A percentile compares a stretch with the other conserved stretches of the same genome.
Conservation (phyloP, 2,113 vertebrate genomes). For the Balaeniceps rex region DNA sequence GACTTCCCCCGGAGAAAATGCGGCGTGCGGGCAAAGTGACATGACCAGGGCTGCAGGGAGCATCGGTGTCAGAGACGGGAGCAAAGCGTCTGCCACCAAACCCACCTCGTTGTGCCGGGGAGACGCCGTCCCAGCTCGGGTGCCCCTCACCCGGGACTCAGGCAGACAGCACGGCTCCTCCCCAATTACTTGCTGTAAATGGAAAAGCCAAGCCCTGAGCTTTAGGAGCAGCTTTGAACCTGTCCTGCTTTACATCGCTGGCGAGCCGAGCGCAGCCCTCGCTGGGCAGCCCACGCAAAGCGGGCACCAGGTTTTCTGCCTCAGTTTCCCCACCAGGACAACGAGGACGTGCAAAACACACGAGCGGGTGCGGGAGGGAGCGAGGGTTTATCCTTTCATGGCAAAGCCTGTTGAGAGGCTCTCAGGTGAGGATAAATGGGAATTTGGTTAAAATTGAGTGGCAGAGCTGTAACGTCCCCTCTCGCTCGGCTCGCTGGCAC, state of each 20-base stretch:
- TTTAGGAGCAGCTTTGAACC: neutral
- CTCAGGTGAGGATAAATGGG: neutral
- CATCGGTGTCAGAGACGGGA: fast-evolving
- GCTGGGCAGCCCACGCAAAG: neutral
- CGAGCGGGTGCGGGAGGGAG: fast-evolving
- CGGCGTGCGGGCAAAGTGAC: fast-evolving
- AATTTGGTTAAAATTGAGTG: neutral
- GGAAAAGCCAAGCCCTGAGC: neutral
- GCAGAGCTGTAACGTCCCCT: neutral
- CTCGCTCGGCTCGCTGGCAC: fast-evolving
- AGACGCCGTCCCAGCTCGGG: fast-evolving
- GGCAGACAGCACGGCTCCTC: neutral
- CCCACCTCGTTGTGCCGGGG: neutral
- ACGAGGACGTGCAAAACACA: neutral
- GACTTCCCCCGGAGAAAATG: fast-evolving
- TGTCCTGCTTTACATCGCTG: neutral
- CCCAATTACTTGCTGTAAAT: neutral
- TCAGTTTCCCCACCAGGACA: neutral
- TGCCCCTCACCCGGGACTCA: neutral
- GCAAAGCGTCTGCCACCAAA: neutral
- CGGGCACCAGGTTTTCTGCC: neutral
- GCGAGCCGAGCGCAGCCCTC: neutral
- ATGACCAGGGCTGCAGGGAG: fast-evolving
- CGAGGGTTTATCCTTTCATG: neutral
- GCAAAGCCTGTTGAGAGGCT: neutral